Evolutionary conservation across 1,140 invertebrate species (phyloP).

Genomic region (Pogonomyrmex barbatus): DNA sequence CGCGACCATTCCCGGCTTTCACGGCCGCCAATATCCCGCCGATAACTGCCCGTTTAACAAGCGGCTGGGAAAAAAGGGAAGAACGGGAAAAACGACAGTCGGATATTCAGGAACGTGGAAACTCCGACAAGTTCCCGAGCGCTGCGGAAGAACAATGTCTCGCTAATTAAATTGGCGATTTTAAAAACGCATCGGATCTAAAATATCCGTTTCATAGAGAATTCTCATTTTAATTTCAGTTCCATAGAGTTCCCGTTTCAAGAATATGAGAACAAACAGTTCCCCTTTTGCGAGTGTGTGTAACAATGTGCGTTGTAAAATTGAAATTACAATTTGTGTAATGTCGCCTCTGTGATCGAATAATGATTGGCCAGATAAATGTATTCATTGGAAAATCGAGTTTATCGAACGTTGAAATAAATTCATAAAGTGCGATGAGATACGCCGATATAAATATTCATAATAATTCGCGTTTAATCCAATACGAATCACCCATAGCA

Average conservation of each 20-base stretch:
- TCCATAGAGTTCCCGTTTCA: not conserved
- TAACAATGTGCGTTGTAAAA: constrained; percentile 30
- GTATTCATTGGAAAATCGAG: constrained; percentile 55
- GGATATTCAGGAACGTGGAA: constrained; percentile 45
- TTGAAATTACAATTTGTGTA: constrained; percentile 61
- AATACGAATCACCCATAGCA: constrained; percentile 13
- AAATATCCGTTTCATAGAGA: constrained; percentile 10
- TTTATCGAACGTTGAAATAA: constrained; percentile 58
- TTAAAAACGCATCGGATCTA: not conserved
- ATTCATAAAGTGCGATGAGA: constrained; percentile 39
- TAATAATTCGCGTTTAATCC: constrained; percentile 54
- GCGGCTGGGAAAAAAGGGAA: constrained; percentile 17
- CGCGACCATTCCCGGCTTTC: constrained; percentile 53
- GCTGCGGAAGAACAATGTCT: constrained; percentile 22
- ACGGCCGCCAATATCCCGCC: constrained; percentile 54
- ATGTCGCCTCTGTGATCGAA: constrained; percentile 54
- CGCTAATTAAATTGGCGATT: constrained; percentile 42
- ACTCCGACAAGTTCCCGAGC: constrained; percentile 7
- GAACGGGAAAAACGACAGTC: not conserved
- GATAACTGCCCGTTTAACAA: constrained; percentile 56
- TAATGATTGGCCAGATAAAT: constrained; percentile 58
- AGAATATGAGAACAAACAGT: constrained; percentile 9
- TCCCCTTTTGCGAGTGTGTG: not conserved
- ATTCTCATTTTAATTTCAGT: constrained; percentile 28
- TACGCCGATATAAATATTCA: constrained; percentile 57